Evolutionary conservation across 1,140 invertebrate genomes (phyloP).

Genomic region (Leptopilina boulardi): DNA sequence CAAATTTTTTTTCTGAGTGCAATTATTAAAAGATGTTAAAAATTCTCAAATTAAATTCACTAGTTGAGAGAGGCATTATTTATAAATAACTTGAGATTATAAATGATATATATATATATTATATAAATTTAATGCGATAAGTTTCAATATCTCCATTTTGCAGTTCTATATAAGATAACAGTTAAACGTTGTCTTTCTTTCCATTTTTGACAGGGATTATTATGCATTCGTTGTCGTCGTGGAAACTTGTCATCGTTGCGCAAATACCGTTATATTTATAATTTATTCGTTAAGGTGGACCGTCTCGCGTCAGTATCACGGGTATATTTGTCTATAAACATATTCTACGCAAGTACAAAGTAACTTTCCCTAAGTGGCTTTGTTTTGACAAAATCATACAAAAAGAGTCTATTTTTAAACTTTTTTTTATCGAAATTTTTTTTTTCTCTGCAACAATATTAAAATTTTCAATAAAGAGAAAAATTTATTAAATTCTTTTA

Average conservation of each 20-base stretch:
- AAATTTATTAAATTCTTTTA: too few relatives aligned
- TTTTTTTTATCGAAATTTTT: too few relatives aligned
- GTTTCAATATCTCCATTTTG: not conserved
- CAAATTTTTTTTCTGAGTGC: too few relatives aligned
- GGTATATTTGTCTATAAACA: not conserved
- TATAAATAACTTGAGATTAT: not conserved
- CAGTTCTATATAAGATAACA: conserved; percentile 16
- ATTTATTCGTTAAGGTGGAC: not conserved
- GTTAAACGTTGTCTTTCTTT: not conserved
- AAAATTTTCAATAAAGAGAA: too few relatives aligned
- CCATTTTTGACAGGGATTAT: not conserved
- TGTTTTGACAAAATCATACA: too few relatives aligned
- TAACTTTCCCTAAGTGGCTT: too few relatives aligned
- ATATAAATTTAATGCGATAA: not conserved
- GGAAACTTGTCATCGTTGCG: not conserved
- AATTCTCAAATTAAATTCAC: not conserved
- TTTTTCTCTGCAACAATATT: too few relatives aligned
- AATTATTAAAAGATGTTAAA: too few relatives aligned
- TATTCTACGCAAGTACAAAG: too few relatives aligned
- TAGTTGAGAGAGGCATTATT: not conserved
- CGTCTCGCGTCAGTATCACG: not conserved
- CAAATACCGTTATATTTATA: not conserved
- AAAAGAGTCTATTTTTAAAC: too few relatives aligned
- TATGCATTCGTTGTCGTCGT: conserved; percentile 3
- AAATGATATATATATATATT: too few relatives aligned